These are phyloP conservation scores for Pseudanteris insignis DNA, from an alignment of 2,888 invertebrate species.

Conservation along the genomic window DNA sequence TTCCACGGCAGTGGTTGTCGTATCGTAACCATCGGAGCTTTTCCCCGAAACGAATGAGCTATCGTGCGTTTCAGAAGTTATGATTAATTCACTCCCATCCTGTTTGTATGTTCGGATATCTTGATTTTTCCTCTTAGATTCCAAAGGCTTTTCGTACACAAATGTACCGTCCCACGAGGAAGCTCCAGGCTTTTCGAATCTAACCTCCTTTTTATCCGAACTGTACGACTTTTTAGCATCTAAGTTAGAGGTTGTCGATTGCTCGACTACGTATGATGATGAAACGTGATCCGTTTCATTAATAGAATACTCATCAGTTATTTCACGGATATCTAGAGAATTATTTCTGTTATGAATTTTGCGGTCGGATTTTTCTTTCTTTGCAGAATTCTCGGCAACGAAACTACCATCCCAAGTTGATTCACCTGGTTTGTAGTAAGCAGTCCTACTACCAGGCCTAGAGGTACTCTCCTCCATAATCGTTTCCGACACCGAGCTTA, in stretches of 20 bases:
- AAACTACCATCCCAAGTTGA: conserved; percentile 71
- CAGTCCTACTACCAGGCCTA: conserved; percentile 19
- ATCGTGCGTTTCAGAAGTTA: conserved; percentile 31
- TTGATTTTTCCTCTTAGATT: conserved; percentile 40
- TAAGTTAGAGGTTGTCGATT: conserved; percentile 40
- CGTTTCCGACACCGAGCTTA: conserved; percentile 54
- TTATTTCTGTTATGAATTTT: conserved; percentile 38
- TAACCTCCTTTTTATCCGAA: conserved; percentile 49
- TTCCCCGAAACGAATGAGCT: conserved; percentile 47
- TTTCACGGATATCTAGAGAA: conserved; percentile 54
- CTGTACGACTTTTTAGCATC: conserved; percentile 36
- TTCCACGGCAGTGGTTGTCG: conserved; percentile 54
- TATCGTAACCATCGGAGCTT: conserved; percentile 52
- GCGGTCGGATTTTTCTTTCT: conserved; percentile 22
- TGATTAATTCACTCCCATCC: conserved; percentile 38
- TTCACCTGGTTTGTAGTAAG: conserved; percentile 50
- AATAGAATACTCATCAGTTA: conserved; percentile 57
- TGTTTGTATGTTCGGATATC: conserved; percentile 5
- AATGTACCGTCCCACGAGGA: conserved; percentile 61
- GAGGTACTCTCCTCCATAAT: conserved; percentile 56
- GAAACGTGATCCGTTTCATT: conserved; percentile 57
- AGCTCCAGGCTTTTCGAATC: conserved; percentile 52
- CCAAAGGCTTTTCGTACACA: conserved; percentile 40
- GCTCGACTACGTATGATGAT: conserved; percentile 58
- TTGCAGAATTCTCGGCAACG: conserved; percentile 66